phyloP scores from a whole-genome alignment of 2,797 vertebrate species.

The Acanthurus leucopareius region DNA sequence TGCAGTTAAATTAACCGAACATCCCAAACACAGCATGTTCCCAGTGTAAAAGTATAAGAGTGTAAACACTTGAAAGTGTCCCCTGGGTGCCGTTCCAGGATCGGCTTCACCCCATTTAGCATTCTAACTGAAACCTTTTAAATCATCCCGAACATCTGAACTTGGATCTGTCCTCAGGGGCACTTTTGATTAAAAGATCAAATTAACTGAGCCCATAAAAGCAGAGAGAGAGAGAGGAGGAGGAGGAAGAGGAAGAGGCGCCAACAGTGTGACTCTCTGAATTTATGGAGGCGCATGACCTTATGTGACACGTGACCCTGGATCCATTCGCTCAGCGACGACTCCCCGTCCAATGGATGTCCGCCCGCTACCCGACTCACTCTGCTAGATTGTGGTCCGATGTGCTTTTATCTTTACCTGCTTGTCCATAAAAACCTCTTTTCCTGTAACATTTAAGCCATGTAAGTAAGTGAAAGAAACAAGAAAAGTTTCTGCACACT shows the following conservation, averaged over 20 bases:
- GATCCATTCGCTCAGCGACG: conserved; percentile 66
- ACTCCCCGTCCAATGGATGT: conserved; percentile 65
- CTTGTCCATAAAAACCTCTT: conserved; percentile 44
- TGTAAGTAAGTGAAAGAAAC: conserved; percentile 35
- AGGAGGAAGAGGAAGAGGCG: conserved; percentile 30
- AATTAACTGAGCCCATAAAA: conserved; percentile 84
- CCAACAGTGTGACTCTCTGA: conserved; percentile 62
- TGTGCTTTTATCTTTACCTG: conserved; percentile 43
- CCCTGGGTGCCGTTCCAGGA: conserved; percentile 64
- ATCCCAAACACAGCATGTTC: conserved; percentile 52
- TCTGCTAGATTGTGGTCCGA: conserved; percentile 39
- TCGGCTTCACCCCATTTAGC: conserved; percentile 70
- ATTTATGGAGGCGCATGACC: conserved; percentile 78
- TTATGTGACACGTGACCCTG: conserved; percentile 66
- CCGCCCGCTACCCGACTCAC: conserved; percentile 51
- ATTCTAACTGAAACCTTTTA: conserved; percentile 73
- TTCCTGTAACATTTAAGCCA: conserved; percentile 27
- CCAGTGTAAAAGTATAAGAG: conserved; percentile 48
- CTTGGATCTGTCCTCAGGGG: conserved; percentile 77
- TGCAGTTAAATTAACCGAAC: conserved; percentile 46
- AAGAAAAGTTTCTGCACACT: conserved; percentile 7
- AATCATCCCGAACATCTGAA: conserved; percentile 79
- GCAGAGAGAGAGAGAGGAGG: conserved; percentile 55
- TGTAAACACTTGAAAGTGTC: conserved; percentile 73
- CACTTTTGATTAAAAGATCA: conserved; percentile 81